Percentiles rank a stretch among this genome's conserved stretches.
Conservation (phyloP, 2,888 invertebrate genomes). For the Athripsodes cinereus region DNA sequence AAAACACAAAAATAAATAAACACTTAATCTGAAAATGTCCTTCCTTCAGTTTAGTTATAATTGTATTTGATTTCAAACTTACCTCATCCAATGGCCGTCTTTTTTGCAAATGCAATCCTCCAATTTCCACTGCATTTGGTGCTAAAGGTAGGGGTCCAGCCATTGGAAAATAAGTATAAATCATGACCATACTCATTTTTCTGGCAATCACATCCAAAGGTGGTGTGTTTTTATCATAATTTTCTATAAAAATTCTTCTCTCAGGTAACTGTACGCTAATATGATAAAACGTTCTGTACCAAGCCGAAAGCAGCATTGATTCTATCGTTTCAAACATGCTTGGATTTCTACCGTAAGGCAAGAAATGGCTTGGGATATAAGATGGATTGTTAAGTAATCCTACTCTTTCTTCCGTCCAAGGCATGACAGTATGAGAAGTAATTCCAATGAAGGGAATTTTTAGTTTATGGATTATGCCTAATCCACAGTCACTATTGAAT, state of each 20-base stretch:
- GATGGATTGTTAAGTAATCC: slow-evolving; percentile 46
- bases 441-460: slow-evolving; percentile 49
- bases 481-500: slow-evolving; percentile 43
- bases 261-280: slow-evolving; percentile 36
- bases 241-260: slow-evolving; percentile 35
- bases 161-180: slow-evolving; percentile 55
- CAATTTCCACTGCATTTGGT: slow-evolving; percentile 55
- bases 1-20: too few species aligned
- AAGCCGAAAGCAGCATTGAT: slow-evolving; percentile 31
- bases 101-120: slow-evolving; percentile 43
- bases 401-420: slow-evolving; percentile 43
- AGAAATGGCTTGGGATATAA: slow-evolving; percentile 44
- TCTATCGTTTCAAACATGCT: slow-evolving; percentile 34
- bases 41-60: too few species aligned
- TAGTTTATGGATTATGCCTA: slow-evolving; percentile 37
- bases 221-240: slow-evolving; percentile 40
- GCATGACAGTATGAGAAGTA: slow-evolving; percentile 45
- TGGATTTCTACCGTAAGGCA: slow-evolving; percentile 35
- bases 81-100: slow-evolving; percentile 4
- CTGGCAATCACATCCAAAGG: slow-evolving; percentile 43
- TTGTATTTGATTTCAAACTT: too few species aligned
- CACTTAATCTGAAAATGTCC: too few species aligned
- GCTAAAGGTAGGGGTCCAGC: slow-evolving; percentile 48
- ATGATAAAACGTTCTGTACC: slow-evolving; percentile 31
- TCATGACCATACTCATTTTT: slow-evolving; percentile 49